Base-by-base conservation (phyloP, 2,888 invertebrate genomes). In the Drosophila fulvimacula region DNA sequence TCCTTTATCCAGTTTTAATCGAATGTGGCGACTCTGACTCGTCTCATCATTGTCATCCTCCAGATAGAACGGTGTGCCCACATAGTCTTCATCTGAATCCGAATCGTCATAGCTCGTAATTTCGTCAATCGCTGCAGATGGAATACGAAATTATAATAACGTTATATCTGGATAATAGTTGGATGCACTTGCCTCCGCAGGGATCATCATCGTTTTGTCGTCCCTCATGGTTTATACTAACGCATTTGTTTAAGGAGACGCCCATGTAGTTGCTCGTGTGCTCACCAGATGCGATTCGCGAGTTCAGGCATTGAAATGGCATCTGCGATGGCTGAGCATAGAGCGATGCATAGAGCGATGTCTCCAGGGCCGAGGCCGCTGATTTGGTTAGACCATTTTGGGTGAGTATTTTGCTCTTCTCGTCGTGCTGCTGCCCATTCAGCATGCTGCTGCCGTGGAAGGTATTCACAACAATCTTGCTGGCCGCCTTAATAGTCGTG, bases 391-490 rank as follows among this genome's bases (percentile, higher is more conserved):
- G 67, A 55, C 91, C 91, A 64, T 91, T 91, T 72, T 90, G 91
- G 11, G 89, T 89, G 74, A 91, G 81, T 58, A 91, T 82, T 57
- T 90, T 80, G 56, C 79, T 81, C 70, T 91, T 91, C 57, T 91
- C 90, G 34, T 88, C 86, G 39, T 85, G 85, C 57, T 89, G 85
- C 57, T 91, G 90, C 17, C 89, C 79, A 72, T 69, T 91, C 55
- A 92, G 81, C 82, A 92, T 74, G 72, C 86, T 92, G 83, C 90
- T 92, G 67, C 91, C 92, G 76, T 92, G 92, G 79, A 92, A 92
- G 67, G 91, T 88, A 74, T 91, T 92, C 38, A 92, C 92, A 67
- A 92, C 91, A 56, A 92, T 90, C 81, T 92, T 92, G 68, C 76
- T 88, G 68, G 88, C 32, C 49, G 81, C 68, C 65, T 82, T 86